Evolutionary conservation across 2,797 vertebrate genomes (phyloP), one percentile per base, ranked within the genome.

Genomic region (Uromys caudimaculatus): DNA sequence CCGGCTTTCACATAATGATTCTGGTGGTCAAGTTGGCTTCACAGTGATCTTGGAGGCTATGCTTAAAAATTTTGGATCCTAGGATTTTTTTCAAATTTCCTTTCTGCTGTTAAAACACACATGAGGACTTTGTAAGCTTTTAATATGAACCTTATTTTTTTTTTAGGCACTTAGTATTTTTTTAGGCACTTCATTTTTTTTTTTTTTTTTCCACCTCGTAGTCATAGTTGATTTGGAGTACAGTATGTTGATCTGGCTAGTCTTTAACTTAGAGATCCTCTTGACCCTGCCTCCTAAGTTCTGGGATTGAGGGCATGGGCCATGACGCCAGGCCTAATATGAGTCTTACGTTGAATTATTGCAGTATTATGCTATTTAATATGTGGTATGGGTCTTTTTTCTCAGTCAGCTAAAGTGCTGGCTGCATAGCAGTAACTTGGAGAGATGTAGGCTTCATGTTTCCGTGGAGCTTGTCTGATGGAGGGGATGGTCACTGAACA

Each of bases 51-150:
- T 92, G 75, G 69, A 94, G 95, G 44, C 69, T 86, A 9, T 52
- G 27, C 35, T 27, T 94, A n/a, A 90, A 94, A 91, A 56, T 27
- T 73, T 75, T 81, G 23, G 4, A 71, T 73, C 41, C 67, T 82
- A 62, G 6, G 19, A 50, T 86, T 4, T 82, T 94, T 78, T 3
- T 93, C 1, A 76, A 6, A 78, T 35, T 94, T 44, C 23, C 32
- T 27, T 47, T 94, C 71, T 21, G 44, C 56, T 81, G 10, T 82
- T 92, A 85, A 82, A 69, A 67, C 13, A 85, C 52, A 95, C 78
- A 50, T 85, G 94, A 96, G 62, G 54, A 44, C 1, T 69, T 94
- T 83, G 0, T 47, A 73, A 81, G 12, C 94, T 44, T 86, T 77
- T 41, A 54, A 83, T 85, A 52, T 5, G 47, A 78, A 21, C 47